A percentile compares a stretch with the other conserved stretches of the same genome.
phyloP scores from a whole-genome alignment of 1,140 invertebrate genomes.

The Anastrepha obliqua region DNA sequence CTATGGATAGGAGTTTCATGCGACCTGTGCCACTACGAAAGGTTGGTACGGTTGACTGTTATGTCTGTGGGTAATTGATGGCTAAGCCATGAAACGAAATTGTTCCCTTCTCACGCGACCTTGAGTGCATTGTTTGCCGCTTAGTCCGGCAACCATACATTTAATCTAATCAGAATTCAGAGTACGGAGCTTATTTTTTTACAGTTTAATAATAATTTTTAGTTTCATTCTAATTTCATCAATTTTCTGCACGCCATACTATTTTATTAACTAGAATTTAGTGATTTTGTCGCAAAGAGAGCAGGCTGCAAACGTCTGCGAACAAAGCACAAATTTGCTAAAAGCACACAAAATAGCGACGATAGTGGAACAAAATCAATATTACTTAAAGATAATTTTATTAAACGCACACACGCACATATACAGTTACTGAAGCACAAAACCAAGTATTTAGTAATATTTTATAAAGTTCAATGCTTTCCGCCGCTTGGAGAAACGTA shows the following conservation, averaged over 20 bases:
- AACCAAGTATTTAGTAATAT: background rate
- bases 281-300: background rate
- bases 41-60: no score
- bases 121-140: background rate
- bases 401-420: background rate
- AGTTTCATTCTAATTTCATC: constrained; percentile 43
- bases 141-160: background rate
- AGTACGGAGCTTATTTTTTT: constrained; percentile 37
- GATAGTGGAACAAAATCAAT: constrained; percentile 21
- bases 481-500: constrained; percentile 56
- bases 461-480: constrained; percentile 55
- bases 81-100: no score
- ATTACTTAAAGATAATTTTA: background rate
- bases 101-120: background rate
- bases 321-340: background rate
- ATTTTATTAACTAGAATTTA: constrained; percentile 6
- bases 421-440: background rate
- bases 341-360: constrained; percentile 37
- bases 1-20: no score
- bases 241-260: constrained; percentile 32
- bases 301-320: background rate
- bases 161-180: constrained; percentile 30
- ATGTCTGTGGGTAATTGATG: no score
- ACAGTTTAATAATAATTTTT: constrained; percentile 49
- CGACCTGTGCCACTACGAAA: no score